Evolutionary conservation across 2,113 vertebrate genomes (phyloP), one percentile per base, ranked within the genome.

Genomic region (Vireo altiloquus): DNA sequence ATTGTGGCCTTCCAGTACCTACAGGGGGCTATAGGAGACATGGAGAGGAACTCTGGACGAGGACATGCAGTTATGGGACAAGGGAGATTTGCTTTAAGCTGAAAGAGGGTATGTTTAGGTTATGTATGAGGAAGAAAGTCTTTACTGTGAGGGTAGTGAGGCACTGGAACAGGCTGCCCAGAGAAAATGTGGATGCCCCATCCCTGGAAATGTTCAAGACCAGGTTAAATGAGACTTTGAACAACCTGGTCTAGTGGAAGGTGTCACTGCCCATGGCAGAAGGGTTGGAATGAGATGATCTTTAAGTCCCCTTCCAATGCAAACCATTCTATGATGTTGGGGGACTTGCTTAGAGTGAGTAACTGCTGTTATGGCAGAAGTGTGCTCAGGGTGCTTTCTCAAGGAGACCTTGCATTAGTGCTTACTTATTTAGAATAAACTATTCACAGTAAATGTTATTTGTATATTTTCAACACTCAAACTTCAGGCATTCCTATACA

Each of bases 311-410:
- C 12, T 76, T 63, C 47, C 54, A 63, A 76, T 3, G 2, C 25
- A 61, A 82, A 63, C 47, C 31, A 49, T 63, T 52, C 71, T 28
- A 1, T 42, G 31, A 49, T 47, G 7, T 4, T 0, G 2, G 35
- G 53, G 23, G 12, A 6, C 42, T 75, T 0, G 0, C 7, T 72
- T 12, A 19, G 47, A 9, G n/a, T 4, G 7, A 13, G 44, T 0
- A 1, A 31, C 47, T 44, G 56, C 54, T 81, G 13, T 30, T 37
- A 57, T 6, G 60, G 54, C 23, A 39, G 47, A 40, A 59, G 30
- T 1, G 15, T 23, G 35, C 47, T 30, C 0, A 0, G 44, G 10
- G 23, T 76, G 30, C 35, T 94, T 78, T 79, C 66, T 82, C 57
- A 46, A 60, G 50, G 46, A 79, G 31, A 61, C 42, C 20, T 37